These are phyloP conservation scores for Drosophila fungiperda DNA, from an alignment of 2,888 invertebrate species.

Conservation along the genomic window DNA sequence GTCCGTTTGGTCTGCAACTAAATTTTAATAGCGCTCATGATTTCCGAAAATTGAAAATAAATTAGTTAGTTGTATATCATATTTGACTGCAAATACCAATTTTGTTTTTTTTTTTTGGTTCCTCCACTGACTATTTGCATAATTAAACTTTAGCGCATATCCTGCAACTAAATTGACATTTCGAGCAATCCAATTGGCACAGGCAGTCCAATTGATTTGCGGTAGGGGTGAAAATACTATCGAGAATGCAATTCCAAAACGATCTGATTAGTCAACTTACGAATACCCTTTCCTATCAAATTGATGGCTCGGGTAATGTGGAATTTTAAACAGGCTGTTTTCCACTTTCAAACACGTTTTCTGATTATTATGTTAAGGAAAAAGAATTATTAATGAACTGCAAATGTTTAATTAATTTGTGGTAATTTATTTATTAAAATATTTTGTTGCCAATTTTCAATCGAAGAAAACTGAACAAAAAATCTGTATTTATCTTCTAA, in stretches of 20 bases:
- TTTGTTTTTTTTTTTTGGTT: not conserved
- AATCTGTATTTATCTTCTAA: not conserved
- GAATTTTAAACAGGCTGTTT: not conserved
- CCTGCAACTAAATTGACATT: constrained; percentile 76
- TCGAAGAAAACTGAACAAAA: rapidly evolving
- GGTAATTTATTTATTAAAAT: not conserved
- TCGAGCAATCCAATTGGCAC: constrained; percentile 43
- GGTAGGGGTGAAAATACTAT: not conserved
- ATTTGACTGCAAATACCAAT: constrained; percentile 43
- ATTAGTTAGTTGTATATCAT: constrained; percentile 80
- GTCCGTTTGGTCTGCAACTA: constrained; percentile 52
- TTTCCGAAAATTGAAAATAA: constrained; percentile 80
- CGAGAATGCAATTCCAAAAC: not conserved
- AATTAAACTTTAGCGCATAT: constrained; percentile 70
- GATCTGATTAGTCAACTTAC: not conserved
- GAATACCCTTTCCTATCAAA: constrained; percentile 17
- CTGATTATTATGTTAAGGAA: not conserved
- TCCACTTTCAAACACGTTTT: not conserved
- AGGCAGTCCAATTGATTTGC: constrained; percentile 8
- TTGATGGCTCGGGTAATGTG: not conserved
- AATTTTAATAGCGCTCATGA: constrained; percentile 78
- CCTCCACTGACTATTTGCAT: constrained; percentile 57
- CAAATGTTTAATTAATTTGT: not conserved
- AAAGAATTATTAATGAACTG: not conserved
- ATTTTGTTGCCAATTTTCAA: not conserved